phyloP scores from a whole-genome alignment of 2,888 invertebrate species.

The Pterostichus niger region DNA sequence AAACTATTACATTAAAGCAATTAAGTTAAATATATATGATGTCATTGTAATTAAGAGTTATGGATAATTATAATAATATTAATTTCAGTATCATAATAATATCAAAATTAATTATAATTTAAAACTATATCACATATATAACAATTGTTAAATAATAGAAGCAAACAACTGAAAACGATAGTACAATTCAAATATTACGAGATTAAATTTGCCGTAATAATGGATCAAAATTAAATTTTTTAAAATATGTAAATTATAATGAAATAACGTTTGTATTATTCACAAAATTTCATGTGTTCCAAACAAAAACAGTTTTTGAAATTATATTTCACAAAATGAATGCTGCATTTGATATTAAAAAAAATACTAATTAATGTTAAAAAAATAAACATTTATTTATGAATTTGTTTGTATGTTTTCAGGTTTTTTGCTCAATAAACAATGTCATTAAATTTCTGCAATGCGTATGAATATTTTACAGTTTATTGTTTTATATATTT shows the following conservation, averaged over 20 bases:
- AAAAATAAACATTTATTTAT: no score
- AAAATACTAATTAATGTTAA: no score
- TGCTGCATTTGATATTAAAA: not conserved
- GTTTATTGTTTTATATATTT: no score
- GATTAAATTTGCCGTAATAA: conserved; percentile 3
- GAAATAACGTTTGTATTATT: not conserved
- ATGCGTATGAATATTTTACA: no score
- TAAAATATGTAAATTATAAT: not conserved
- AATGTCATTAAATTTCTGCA: no score
- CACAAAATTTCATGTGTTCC: not conserved
- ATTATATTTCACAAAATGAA: not conserved
- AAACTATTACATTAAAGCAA: not conserved
- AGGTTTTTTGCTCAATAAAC: no score
- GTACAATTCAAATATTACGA: conserved; percentile 14
- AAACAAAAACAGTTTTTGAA: not conserved
- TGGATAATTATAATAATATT: conserved; percentile 26
- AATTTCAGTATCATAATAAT: conserved; percentile 12
- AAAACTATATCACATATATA: conserved; percentile 23
- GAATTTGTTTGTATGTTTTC: no score
- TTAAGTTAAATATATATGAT: not conserved
- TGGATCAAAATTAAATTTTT: not conserved
- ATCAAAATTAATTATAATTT: conserved; percentile 45
- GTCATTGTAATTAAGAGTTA: not conserved
- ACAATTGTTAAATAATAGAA: conserved; percentile 20
- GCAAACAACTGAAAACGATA: conserved; percentile 29